A percentile compares a stretch with the other conserved stretches of the same genome.
Evolutionary conservation across 1,140 invertebrate genomes (phyloP).

Genomic region (Drosophila varians): DNA sequence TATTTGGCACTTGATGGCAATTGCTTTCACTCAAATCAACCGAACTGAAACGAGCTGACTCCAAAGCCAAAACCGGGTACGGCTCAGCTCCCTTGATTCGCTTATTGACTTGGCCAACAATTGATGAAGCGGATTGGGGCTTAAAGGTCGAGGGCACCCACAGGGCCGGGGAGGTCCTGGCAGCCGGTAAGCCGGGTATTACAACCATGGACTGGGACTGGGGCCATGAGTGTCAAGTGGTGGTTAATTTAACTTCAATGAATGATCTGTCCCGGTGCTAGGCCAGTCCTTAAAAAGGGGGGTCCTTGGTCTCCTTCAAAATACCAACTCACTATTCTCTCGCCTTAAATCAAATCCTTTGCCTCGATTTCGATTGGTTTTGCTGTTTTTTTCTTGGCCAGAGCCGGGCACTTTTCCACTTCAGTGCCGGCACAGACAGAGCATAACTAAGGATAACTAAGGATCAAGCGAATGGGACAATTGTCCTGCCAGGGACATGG

Average conservation of each 20-base stretch:
- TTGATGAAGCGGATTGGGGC: constrained; percentile 44
- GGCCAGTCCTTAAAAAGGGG: too few relatives aligned
- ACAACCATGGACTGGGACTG: too few relatives aligned
- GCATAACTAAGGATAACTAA: constrained; percentile 47
- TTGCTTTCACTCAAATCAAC: constrained; percentile 22
- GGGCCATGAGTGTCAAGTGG: too few relatives aligned
- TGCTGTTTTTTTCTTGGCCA: not conserved
- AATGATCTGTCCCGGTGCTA: too few relatives aligned
- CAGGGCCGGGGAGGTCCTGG: too few relatives aligned
- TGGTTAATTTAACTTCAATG: too few relatives aligned
- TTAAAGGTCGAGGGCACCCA: not conserved
- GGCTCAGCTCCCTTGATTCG: constrained; percentile 13
- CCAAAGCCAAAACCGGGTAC: not conserved
- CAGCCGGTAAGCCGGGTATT: too few relatives aligned
- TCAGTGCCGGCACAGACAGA: constrained; percentile 6
- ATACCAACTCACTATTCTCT: too few relatives aligned
- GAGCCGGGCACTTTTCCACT: constrained; percentile 37
- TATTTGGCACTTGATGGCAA: constrained; percentile 67
- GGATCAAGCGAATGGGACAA: constrained; percentile 46
- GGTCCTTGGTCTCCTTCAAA: too few relatives aligned
- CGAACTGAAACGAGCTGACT: not conserved
- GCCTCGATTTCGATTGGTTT: not conserved
- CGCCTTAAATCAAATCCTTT: not conserved
- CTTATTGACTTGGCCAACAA: constrained; percentile 64
- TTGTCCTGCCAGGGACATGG: constrained; percentile 23